Base-by-base conservation (phyloP, 2,797 vertebrate genomes). In the Esox masquinongy region DNA sequence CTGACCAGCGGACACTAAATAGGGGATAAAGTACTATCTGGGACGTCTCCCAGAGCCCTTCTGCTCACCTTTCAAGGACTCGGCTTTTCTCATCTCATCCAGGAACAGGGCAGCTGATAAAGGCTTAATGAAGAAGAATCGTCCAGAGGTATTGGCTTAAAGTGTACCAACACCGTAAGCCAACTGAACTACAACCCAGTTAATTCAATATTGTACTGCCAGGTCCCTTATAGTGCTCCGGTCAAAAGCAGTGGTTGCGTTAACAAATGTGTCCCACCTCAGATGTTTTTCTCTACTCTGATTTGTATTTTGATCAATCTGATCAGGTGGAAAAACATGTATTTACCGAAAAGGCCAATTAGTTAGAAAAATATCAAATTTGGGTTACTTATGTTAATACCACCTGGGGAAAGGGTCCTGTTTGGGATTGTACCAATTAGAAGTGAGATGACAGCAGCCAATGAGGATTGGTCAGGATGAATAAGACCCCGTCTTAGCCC, bases 71-170 rank as follows among this genome's bases (percentile, higher is more conserved):
- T 12, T 70, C 17, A 43, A 49, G 5, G 2, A 19, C 34, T 43
- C 19, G 34, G 43, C 17, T 9, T 56, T 56, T 34, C 70, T 72
- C 29, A 53, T 53, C 50, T 72, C 50, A 11, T 59, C 14, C 8
- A 36, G 5, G 8, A 34, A 68, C 50, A 12, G 2, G 69, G 4
- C 47, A 12, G 22, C 69, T 26, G 15, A 51, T 19, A 49, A 51
- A 14, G 49, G 24, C 50, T 14, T 15, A 72, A 72, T 36, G 70
- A 36, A 72, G 50, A 59, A 19, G 19, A n/a, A 72, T 72, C 17
- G 4, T 53, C 50, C 34, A 59, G 8, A 2, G n/a, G 17, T 66
- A 66, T n/a, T 29, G 14, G 24, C 14, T 17, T 64, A 17, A 12
- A 34, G 15, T 19, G 29, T 8, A 12, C n/a, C 70, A n/a, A 15